A percentile compares a stretch with the other conserved stretches of the same genome.
These are phyloP conservation scores for Yoshiicerus persimilis DNA, from an alignment of 1,140 invertebrate genomes.

Conservation along the genomic window DNA sequence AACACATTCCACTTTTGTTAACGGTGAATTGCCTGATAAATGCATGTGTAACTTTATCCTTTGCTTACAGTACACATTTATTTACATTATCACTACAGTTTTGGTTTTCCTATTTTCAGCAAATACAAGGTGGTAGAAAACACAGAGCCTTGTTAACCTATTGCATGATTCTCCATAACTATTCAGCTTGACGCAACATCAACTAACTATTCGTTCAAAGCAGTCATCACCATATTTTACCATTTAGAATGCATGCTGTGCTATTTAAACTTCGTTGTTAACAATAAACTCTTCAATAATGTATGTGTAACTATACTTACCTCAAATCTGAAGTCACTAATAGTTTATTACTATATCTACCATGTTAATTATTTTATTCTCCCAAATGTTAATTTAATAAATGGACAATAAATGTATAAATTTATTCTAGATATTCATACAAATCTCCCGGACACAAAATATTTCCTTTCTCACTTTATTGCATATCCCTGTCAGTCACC, in stretches of 20 bases:
- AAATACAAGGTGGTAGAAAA: not conserved
- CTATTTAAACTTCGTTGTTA: not conserved
- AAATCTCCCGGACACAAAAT: too few species aligned
- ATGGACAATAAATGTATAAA: too few species aligned
- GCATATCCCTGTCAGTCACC: too few species aligned
- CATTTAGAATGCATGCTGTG: not conserved
- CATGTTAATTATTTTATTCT: too few species aligned
- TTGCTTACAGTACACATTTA: not conserved
- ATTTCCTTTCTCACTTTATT: too few species aligned
- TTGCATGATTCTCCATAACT: not conserved
- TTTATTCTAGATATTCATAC: too few species aligned
- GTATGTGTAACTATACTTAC: not conserved
- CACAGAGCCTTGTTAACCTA: not conserved
- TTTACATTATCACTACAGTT: not conserved
- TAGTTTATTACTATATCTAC: not conserved
- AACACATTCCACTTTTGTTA: not conserved
- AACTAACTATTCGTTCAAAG: not conserved
- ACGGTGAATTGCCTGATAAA: not conserved
- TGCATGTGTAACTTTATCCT: not conserved
- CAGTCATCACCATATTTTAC: not conserved
- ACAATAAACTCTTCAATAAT: not conserved
- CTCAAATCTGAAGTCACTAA: not conserved
- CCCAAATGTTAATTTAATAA: too few species aligned
- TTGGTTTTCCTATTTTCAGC: not conserved
- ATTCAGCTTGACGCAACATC: not conserved